Evolutionary conservation across 2,888 invertebrate genomes (phyloP).

Genomic region (Trilocha varians): DNA sequence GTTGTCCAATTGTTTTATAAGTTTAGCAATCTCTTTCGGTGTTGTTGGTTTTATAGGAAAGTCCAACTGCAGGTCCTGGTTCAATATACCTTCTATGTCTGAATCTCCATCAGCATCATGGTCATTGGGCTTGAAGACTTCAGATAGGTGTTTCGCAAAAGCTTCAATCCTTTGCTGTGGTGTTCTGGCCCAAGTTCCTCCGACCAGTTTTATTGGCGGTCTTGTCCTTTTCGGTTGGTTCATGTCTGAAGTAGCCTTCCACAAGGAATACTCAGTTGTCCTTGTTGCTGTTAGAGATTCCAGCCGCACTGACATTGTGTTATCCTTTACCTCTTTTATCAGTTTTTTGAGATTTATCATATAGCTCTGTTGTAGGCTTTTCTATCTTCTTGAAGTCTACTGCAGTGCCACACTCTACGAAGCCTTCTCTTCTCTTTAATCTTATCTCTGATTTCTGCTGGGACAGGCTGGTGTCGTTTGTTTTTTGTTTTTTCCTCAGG

Average conservation of each 20-base stretch:
- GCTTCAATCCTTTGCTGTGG: slow-evolving; percentile 1
- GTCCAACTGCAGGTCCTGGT: slow-evolving; percentile 3
- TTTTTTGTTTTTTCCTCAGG: not conserved
- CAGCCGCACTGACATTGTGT: not conserved
- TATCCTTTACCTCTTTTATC: too few relatives aligned
- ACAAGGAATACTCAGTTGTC: slow-evolving; percentile 2
- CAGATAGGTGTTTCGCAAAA: slow-evolving; percentile 4
- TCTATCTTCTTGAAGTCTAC: slow-evolving; percentile 1
- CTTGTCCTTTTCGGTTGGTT: slow-evolving; percentile 4
- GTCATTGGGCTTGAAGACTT: slow-evolving; percentile 3
- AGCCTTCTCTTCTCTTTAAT: slow-evolving; percentile 9
- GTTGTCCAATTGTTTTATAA: not conserved
- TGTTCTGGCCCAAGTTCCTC: slow-evolving; percentile 1
- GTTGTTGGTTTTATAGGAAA: slow-evolving; percentile 1
- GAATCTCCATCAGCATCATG: not conserved
- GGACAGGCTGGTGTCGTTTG: not conserved
- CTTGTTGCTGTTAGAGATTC: not conserved
- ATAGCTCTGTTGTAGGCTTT: not conserved
- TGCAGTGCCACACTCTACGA: slow-evolving; percentile 11
- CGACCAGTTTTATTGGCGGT: not conserved
- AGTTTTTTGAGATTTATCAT: too few relatives aligned
- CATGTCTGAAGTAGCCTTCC: slow-evolving; percentile 2
- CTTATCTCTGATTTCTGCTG: slow-evolving; percentile 1
- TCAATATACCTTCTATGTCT: not conserved
- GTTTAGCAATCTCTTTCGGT: not conserved